Evolutionary conservation across 1,140 invertebrate species (phyloP).

Genomic region (Brachionus sp.): DNA sequence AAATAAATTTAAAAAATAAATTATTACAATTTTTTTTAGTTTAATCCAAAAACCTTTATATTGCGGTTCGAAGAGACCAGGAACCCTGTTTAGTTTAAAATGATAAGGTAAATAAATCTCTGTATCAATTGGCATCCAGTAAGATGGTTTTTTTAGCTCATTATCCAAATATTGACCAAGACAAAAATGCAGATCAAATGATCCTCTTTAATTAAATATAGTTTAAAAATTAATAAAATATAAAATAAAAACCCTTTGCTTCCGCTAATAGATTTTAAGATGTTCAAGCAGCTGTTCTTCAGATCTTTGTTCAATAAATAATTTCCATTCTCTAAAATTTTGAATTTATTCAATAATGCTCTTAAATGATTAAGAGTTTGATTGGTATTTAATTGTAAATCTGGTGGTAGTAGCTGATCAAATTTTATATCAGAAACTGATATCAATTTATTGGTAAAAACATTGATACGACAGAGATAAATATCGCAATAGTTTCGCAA

Average conservation of each 20-base stretch:
- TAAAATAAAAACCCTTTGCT: not conserved
- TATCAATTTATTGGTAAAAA: slow-evolving; percentile 23
- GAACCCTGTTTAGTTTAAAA: not conserved
- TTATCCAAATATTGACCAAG: not conserved
- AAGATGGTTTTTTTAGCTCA: slow-evolving; percentile 20
- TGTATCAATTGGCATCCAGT: slow-evolving; percentile 13
- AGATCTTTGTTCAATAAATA: not conserved
- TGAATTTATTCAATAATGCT: not conserved
- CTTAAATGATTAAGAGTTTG: slow-evolving; percentile 22
- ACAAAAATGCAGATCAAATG: not conserved
- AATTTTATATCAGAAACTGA: not conserved
- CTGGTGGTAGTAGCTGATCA: not conserved
- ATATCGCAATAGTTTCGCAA: slow-evolving; percentile 27
- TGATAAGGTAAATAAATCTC: not conserved
- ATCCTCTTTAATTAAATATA: not conserved
- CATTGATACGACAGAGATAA: slow-evolving; percentile 21
- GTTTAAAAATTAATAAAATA: not conserved
- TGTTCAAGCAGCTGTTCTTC: not conserved
- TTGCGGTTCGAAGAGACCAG: not conserved
- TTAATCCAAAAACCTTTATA: no score
- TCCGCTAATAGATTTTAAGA: not conserved
- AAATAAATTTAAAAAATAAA: no score
- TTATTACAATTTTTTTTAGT: no score
- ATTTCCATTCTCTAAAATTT: not conserved
- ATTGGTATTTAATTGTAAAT: slow-evolving; percentile 23